Conservation (phyloP, 2,113 vertebrate genomes). For the Perca flavescens region DNA sequence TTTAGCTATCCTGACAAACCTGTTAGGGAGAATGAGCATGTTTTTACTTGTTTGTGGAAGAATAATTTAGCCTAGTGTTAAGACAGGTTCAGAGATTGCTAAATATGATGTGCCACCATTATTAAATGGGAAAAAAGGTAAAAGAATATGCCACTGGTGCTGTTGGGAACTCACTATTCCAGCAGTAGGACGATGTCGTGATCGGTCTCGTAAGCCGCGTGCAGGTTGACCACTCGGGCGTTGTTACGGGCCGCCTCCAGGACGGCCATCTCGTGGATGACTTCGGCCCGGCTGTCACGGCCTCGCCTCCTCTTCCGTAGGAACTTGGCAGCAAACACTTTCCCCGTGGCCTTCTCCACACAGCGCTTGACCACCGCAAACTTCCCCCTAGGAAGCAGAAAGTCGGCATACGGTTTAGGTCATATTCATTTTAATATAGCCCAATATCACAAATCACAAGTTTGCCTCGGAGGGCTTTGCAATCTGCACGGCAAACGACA, state of each 20-base stretch:
- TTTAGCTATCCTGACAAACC: constrained; percentile 32
- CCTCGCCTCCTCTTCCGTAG: constrained; percentile 94
- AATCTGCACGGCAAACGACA: no score
- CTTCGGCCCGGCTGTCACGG: constrained; percentile 93
- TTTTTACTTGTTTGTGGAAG: constrained; percentile 10
- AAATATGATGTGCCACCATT: neutral
- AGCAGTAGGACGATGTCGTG: constrained; percentile 93
- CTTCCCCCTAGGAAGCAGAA: constrained; percentile 86
- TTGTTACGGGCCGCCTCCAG: constrained; percentile 90
- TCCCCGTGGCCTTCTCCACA: constrained; percentile 91
- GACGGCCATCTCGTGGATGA: constrained; percentile 94
- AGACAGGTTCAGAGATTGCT: neutral
- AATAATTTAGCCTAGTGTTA: neutral
- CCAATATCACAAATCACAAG: no score
- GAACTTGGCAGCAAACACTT: constrained; percentile 95
- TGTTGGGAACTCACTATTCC: constrained; percentile 91
- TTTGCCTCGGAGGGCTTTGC: no score
- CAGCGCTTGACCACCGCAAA: constrained; percentile 95
- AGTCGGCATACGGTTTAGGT: neutral
- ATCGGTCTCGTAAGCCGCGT: constrained; percentile 93
- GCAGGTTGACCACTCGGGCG: constrained; percentile 90
- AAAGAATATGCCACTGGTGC: neutral
- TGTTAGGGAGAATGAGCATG: constrained; percentile 20
- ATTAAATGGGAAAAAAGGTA: neutral
- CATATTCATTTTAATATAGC: no score